phyloP scores from a whole-genome alignment of 2,797 vertebrate species.

The Pseudochirops cupreus region DNA sequence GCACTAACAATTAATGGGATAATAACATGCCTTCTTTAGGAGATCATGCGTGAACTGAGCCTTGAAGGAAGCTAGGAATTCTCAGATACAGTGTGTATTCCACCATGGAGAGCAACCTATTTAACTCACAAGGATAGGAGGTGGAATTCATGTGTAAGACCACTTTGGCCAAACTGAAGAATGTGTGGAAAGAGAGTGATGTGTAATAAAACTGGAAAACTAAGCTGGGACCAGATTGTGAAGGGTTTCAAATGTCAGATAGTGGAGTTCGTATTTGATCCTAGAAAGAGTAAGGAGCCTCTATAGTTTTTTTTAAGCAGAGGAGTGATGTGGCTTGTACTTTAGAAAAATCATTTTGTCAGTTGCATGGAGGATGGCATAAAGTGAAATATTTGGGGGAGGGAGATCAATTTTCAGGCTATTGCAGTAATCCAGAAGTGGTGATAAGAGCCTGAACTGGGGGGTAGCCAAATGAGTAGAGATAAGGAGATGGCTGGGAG shows the following conservation, averaged over 20 bases:
- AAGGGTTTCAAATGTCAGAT: background rate
- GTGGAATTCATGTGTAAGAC: background rate
- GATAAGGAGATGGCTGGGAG: no score
- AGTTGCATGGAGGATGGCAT: no score
- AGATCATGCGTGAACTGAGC: no score
- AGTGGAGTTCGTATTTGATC: background rate
- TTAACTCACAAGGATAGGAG: background rate
- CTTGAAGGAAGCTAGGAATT: background rate
- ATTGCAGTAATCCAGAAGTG: no score
- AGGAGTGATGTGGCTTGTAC: background rate
- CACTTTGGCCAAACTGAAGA: background rate
- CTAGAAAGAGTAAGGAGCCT: background rate
- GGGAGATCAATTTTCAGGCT: no score
- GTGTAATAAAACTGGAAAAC: background rate
- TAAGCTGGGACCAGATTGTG: background rate
- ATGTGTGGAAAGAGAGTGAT: background rate
- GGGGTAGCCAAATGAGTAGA: no score
- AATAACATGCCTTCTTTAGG: background rate
- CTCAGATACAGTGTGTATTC: background rate
- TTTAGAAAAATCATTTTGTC: no score
- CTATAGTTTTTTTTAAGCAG: background rate
- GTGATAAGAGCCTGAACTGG: no score
- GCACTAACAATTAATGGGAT: background rate
- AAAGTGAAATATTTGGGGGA: no score
- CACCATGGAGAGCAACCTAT: background rate